phyloP scores from a whole-genome alignment of 2,113 vertebrate genomes.

The Nothoprocta pentlandii region DNA sequence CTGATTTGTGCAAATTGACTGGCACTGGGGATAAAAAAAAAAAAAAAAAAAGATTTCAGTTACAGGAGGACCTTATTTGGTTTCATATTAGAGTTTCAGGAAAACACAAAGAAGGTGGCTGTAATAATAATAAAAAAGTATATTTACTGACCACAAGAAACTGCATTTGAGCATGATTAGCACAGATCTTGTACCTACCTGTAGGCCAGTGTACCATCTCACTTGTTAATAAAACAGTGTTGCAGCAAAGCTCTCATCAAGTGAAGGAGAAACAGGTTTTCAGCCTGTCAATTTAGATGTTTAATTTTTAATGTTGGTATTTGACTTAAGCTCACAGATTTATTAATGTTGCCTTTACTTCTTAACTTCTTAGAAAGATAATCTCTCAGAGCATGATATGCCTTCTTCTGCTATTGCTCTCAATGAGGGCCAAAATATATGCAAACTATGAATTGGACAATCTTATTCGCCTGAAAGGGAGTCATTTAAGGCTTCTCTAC shows the following conservation, averaged over 20 bases:
- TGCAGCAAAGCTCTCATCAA: neutral
- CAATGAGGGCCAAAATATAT: neutral
- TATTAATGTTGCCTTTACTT: neutral
- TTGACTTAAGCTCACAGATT: neutral
- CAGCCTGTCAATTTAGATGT: neutral
- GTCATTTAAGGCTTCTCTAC: neutral
- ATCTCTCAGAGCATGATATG: accelerated
- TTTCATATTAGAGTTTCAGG: neutral
- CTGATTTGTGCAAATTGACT: accelerated
- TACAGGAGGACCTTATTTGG: accelerated
- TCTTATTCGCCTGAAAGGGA: neutral
- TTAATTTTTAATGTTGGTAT: neutral
- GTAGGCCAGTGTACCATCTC: accelerated
- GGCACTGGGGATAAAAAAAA: too few species aligned
- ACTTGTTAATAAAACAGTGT: neutral
- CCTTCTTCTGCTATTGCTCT: neutral
- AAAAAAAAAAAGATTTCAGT: neutral
- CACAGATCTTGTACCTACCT: neutral
- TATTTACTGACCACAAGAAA: neutral
- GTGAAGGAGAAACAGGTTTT: neutral
- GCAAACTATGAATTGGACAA: neutral
- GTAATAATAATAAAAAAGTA: neutral
- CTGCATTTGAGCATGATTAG: neutral
- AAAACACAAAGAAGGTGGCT: neutral
- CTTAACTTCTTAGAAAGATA: neutral